Evolutionary conservation across 1,140 invertebrate genomes (phyloP), one percentile per base, ranked within the genome.

Genomic region (Diachasma alloeum): DNA sequence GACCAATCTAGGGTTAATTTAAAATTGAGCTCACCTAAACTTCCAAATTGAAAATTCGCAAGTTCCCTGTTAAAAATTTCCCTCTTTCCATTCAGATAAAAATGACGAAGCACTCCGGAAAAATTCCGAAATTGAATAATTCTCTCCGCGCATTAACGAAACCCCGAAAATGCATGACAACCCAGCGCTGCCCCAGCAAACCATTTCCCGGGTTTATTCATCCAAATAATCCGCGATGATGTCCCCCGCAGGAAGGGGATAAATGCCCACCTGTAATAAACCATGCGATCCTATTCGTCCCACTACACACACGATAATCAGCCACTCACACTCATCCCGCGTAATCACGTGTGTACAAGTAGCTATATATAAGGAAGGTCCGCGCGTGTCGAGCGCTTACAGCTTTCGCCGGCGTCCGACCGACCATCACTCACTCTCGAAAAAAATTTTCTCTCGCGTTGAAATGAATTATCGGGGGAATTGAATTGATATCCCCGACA

Each of bases 281-380:
- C 59, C 10, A 63, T 26, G 24, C 59, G 24, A 13, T 26, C 24
- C 15, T 22, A 63, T 63, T 63, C 59, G 59, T 19, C 10, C 59
- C 6, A 11, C 9, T 26, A 63, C 48, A 56, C 48, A 56, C n/a
- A 56, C 48, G 31, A 31, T 31, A 31, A 31, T 31, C n/a, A 19
- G 17, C 48, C 5, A 74, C 37, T 19, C 37, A 67, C n/a, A 26
- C 59, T 37, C 59, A 39, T 67, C 36, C 63, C 36, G 19, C 66
- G 22, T 31, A 19, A 42, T 36, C 59, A 13, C 42, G 31, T 75
- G 63, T 66, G 48, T 53, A 31, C 36, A 42, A 15, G 26, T 68
- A 31, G 66, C 74, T 79, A 79, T 79, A 79, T 79, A 77, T 74
- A 67, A 71, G 72, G 26, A 19, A 19, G 46, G 48, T n/a, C 48